Evolutionary conservation across 2,113 vertebrate genomes (phyloP), one percentile per base, ranked within the genome.

Genomic region (Lipophrys pholis): DNA sequence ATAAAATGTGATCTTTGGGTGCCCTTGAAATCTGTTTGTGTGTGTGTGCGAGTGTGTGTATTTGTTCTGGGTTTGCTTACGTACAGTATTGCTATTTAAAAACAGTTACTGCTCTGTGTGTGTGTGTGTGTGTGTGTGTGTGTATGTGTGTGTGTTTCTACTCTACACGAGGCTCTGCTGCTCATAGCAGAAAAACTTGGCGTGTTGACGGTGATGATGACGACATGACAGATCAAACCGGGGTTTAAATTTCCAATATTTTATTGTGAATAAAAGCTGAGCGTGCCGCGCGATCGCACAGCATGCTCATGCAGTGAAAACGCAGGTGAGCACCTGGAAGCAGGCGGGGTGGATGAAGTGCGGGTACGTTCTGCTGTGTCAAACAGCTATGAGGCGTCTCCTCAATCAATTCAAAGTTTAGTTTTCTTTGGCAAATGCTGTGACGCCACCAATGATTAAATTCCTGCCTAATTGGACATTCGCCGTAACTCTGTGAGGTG

Each of bases 161-260:
- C 53, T 64, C 46, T 66, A 72, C 49, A 66, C 64, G 17, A 15
- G 58, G 67, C 39, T 75, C 4, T 30, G 21, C 21, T 30, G 21
- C 21, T 30, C 21, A 36, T 0, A 3, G 60, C 6, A 41, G 39
- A 58, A 73, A 56, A 46, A 53, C 60, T 77, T 15, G 51, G 35
- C 50, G 39, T 91, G 90, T 87, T 90, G 87, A 87, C 48, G 58
- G 76, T 89, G 73, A 88, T 89, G 73, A 88, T 41, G 84, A 88
- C 81, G 57, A 66, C 51, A 69, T 65, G 41, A 69, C 81, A 70
- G 55, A 51, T 69, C 46, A 73, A 10, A 64, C 39, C 8, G 10
- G 12, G 50, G 64, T 81, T 87, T 86, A 72, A 79, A 72, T 86
- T 89, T 85, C 77, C 81, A 70, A 17, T 88, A 84, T 86, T 89